Evolutionary conservation across 1,140 invertebrate species (phyloP).

Genomic region (Drosophila orosa): DNA sequence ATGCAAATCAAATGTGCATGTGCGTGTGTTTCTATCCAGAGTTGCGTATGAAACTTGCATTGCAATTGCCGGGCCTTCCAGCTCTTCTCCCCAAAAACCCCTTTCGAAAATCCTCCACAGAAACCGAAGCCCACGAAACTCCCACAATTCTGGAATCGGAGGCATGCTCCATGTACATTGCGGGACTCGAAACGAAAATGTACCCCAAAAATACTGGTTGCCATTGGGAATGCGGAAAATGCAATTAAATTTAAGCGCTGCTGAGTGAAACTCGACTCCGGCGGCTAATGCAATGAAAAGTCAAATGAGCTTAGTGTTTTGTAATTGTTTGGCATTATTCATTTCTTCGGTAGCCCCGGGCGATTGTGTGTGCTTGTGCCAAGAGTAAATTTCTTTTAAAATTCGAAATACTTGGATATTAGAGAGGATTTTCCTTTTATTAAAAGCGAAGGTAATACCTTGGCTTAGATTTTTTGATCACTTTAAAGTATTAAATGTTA

Average conservation of each 20-base stretch:
- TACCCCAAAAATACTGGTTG: constrained; percentile 41
- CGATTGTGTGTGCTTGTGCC: constrained; percentile 2
- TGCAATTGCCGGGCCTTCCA: constrained; percentile 12
- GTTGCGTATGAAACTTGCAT: constrained; percentile 32
- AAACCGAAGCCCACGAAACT: constrained; percentile 7
- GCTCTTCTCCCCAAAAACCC: neutral
- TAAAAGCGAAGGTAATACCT: neutral
- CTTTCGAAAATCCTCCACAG: neutral
- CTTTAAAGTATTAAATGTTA: neutral
- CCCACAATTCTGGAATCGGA: constrained; percentile 12
- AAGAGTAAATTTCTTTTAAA: neutral
- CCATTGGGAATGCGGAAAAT: constrained; percentile 46
- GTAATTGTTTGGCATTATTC: constrained; percentile 48
- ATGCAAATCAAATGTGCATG: constrained; percentile 72
- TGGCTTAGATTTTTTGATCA: too few relatives aligned
- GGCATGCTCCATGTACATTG: constrained; percentile 23
- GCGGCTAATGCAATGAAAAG: constrained; percentile 49
- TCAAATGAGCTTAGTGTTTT: constrained; percentile 48
- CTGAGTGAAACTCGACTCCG: constrained; percentile 44
- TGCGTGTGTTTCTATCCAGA: constrained; percentile 21
- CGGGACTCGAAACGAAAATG: constrained; percentile 32
- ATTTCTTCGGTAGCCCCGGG: constrained; percentile 18
- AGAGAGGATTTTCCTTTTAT: neutral
- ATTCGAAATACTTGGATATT: neutral
- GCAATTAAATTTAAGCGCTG: constrained; percentile 53